phyloP scores from a whole-genome alignment of 2,888 invertebrate genomes.

The Sinotaia quadrata region DNA sequence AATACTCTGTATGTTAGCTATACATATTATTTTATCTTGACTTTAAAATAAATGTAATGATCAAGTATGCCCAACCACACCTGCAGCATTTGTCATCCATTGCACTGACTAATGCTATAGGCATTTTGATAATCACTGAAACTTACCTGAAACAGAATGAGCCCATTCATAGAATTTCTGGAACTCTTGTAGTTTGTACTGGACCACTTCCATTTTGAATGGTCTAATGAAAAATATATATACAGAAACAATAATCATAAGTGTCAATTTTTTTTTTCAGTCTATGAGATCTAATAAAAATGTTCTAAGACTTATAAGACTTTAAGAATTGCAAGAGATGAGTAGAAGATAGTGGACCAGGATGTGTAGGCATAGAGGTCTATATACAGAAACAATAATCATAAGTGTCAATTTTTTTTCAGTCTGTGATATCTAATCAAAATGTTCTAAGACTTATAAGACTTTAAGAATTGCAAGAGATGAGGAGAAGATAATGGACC shows the following conservation, averaged over 20 bases:
- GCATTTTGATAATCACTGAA: background rate
- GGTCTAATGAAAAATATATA: background rate
- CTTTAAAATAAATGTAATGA: too few relatives aligned
- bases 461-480: background rate
- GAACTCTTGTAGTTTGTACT: constrained; percentile 55
- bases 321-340: background rate
- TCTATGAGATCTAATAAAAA: background rate
- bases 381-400: background rate
- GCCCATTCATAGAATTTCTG: constrained; percentile 60
- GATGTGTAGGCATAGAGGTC: too few relatives aligned
- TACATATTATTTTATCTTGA: too few relatives aligned
- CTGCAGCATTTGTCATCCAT: too few relatives aligned
- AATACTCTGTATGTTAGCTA: too few relatives aligned
- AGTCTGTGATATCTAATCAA: background rate
- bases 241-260: background rate
- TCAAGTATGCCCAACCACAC: too few relatives aligned
- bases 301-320: background rate
- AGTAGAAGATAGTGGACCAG: background rate
- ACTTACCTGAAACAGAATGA: constrained; percentile 56
- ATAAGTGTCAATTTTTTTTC: background rate
- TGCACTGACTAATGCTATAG: too few relatives aligned
- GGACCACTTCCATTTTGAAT: constrained; percentile 56
- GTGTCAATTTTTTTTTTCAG: background rate
- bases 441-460: background rate
- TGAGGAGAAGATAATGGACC: background rate